These are phyloP conservation scores for Radopholus similis DNA, from an alignment of 1,140 invertebrate species.

Conservation along the genomic window DNA sequence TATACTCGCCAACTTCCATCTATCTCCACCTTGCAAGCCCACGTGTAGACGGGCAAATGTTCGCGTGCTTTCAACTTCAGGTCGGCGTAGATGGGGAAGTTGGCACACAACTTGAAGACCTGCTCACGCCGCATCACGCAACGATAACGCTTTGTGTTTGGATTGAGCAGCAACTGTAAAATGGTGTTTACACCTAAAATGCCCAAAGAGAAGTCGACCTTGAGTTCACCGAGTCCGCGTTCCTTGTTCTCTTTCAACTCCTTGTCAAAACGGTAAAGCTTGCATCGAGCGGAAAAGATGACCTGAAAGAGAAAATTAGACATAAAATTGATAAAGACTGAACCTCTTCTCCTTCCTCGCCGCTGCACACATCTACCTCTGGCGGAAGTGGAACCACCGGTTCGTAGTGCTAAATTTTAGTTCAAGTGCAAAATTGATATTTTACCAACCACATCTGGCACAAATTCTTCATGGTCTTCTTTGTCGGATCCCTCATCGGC, in stretches of 20 bases:
- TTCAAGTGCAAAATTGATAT: background rate
- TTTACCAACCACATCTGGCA: conserved; percentile 5
- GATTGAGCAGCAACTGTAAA: conserved; percentile 24
- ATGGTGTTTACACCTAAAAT: background rate
- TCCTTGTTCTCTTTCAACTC: conserved; percentile 63
- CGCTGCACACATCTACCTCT: conserved; percentile 54
- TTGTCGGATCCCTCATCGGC: conserved; percentile 23
- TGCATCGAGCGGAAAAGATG: conserved; percentile 41
- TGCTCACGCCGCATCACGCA: conserved; percentile 63
- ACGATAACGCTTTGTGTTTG: conserved; percentile 37
- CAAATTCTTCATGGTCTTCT: conserved; percentile 22
- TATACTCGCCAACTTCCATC: background rate
- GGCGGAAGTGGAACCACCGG: conserved; percentile 63
- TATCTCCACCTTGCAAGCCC: conserved; percentile 25
- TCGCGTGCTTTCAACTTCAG: conserved; percentile 18
- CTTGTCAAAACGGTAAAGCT: conserved; percentile 47
- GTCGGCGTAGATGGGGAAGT: conserved; percentile 41
- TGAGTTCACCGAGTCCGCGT: conserved; percentile 63
- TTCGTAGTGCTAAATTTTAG: conserved; percentile 57
- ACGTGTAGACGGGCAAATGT: conserved; percentile 27
- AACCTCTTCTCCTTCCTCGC: conserved; percentile 52
- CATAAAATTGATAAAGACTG: background rate
- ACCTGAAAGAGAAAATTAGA: conserved; percentile 33
- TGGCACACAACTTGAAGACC: conserved; percentile 63
- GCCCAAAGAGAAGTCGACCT: conserved; percentile 46